Evolutionary conservation across 1,140 invertebrate species (phyloP), one percentile per base, ranked within the genome.

Genomic region (Drosophila kurseongensis): DNA sequence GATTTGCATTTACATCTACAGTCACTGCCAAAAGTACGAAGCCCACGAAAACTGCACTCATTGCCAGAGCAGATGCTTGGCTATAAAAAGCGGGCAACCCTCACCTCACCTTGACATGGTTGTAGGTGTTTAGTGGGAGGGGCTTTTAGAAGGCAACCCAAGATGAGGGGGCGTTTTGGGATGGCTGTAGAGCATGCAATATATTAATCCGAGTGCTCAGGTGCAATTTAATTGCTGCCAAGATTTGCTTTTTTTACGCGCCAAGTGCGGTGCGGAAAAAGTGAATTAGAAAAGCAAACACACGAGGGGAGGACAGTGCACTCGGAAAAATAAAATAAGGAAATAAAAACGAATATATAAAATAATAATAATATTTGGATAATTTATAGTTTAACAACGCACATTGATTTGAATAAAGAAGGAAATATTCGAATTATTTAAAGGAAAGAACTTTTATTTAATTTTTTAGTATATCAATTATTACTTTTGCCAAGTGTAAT

Each of bases 221-320:
- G 84, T 90, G 84, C 74, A 89, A 89, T 78, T 89, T 80, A 89
- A 84, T 89, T 89, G 84, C 80, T 89, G 84, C 85, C 84, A 89
- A 89, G 77, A 89, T 84, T 89, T 89, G 66, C 56, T 80, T 71
- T 71, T 57, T 59, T 58, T 59, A 61, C 67, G 47, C 41, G 27
- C 61, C 65, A 68, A 68, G 65, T 68, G 61, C 57, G 57, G 40
- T 47, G 38, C 47, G 54, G 13, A 35, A 51, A 47, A 35, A 63
- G 56, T 44, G 59, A 48, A 54, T 73, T 63, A 72, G 75, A 66
- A 55, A 78, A 78, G 50, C 18, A 63, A 78, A 38, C 44, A 36
- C 36, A 45, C 1, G 35, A 35, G 12, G 13, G 23, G 5, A 10
- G 35, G 48, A 57, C 9, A 14, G 1, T 36, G 38, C 23, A 68